phyloP scores from a whole-genome alignment of 1,140 invertebrate genomes.

The Uloborus diversus region DNA sequence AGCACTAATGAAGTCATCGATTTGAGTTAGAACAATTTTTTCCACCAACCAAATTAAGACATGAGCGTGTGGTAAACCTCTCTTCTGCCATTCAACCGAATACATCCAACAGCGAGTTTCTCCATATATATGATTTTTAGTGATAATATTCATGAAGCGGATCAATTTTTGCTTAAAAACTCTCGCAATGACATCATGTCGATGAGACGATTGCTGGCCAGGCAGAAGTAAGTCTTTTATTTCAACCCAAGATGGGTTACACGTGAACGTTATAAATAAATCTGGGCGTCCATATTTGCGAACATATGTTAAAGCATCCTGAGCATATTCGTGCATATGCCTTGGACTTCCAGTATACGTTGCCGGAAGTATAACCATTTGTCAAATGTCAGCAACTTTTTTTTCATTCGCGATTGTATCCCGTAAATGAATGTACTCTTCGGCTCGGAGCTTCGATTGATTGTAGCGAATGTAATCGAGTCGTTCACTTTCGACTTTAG shows the following conservation, averaged over 20 bases:
- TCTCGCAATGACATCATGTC: slow-evolving; percentile 25
- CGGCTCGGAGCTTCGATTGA: slow-evolving; percentile 25
- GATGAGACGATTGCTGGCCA: slow-evolving; percentile 21
- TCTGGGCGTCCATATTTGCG: slow-evolving; percentile 62
- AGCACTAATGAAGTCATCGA: slow-evolving; percentile 42
- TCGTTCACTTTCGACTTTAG: slow-evolving; percentile 41
- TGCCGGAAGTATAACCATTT: not conserved
- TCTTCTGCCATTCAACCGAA: slow-evolving; percentile 67
- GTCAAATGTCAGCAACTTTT: not conserved
- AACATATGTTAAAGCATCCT: slow-evolving; percentile 53
- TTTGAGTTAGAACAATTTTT: not conserved
- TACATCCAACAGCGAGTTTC: slow-evolving; percentile 58
- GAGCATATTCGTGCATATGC: slow-evolving; percentile 38
- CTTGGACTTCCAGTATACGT: slow-evolving; percentile 24
- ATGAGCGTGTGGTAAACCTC: slow-evolving; percentile 66
- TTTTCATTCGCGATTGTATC: slow-evolving; percentile 9
- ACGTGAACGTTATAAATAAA: slow-evolving; percentile 66
- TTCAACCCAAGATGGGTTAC: slow-evolving; percentile 58
- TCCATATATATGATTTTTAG: slow-evolving; percentile 56
- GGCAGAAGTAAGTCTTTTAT: slow-evolving; percentile 28
- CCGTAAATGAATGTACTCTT: slow-evolving; percentile 41
- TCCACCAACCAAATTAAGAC: slow-evolving; percentile 61
- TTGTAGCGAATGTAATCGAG: slow-evolving; percentile 38
- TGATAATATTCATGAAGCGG: slow-evolving; percentile 6
- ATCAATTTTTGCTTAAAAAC: slow-evolving; percentile 22